Evolutionary conservation across 2,113 vertebrate genomes (phyloP), one percentile per base, ranked within the genome.

Genomic region (Jaculus jaculus): DNA sequence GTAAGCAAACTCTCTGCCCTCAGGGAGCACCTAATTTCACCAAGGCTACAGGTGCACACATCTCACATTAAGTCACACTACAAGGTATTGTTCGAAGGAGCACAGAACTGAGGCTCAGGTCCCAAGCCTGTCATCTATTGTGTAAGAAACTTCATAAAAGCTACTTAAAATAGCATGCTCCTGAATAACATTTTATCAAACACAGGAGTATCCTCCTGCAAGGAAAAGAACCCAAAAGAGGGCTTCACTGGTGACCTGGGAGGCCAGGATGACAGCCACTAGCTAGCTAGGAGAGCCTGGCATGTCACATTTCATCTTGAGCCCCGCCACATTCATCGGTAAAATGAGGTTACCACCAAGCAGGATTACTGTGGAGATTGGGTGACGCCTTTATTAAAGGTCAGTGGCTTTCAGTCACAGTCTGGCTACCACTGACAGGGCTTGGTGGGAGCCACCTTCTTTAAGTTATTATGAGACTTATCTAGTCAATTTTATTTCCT

Each of bases 141-240:
- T 26, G 5, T 37, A 58, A 78, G 37, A 90, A 32, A 42, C 71
- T 92, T 51, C n/a, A 28, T 95, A 94, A 95, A 95, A 90, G n/a
- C 81, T 96, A 96, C 96, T 97, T 96, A 37, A 73, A 26, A 72
- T 72, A 21, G 72, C 26, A 24, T 69, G 21, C 79, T 92, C 90
- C 94, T 92, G 92, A 89, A 96, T 96, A 97, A 97, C 95, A 95
- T 74, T 94, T 96, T 97, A 96, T 93, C 79, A 88, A 97, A 97
- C 77, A 8, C 3, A 13, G 86, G 23, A 34, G 26, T 94, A 91
- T 94, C 91, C 94, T 97, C 95, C 66, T 91, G 84, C 32, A 0
- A 77, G 3, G 0, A 47, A 0, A 91, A 75, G 84, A 95, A 95
- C 92, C 96, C 94, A 92, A 90, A 96, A 94, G 95, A 84, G 89